Conservation (phyloP, 2,888 invertebrate genomes). For the Alentia gelatinosa region DNA sequence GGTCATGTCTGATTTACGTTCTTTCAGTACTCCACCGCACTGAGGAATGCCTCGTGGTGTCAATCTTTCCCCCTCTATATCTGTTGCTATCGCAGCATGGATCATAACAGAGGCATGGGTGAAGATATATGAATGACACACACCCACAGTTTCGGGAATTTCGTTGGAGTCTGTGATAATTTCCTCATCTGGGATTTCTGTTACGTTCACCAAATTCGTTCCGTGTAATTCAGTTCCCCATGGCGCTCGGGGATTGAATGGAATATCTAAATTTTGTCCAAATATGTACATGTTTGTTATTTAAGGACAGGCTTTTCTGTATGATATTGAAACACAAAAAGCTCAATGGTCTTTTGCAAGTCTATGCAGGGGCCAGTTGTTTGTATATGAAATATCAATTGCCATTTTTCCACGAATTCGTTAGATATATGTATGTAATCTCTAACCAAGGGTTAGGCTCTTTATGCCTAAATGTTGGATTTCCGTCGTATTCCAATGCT, state of each 20-base stretch:
- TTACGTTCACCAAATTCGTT: no score
- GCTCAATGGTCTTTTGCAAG: conserved; percentile 47
- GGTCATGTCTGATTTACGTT: no score
- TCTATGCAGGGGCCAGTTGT: conserved; percentile 31
- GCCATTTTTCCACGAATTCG: not conserved
- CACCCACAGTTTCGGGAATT: not conserved
- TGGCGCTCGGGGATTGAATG: no score
- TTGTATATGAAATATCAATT: conserved; percentile 10
- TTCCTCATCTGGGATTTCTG: not conserved
- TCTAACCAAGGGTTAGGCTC: not conserved
- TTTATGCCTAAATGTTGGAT: not conserved
- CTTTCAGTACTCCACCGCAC: no score
- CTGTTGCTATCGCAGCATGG: not conserved
- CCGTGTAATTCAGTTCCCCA: no score
- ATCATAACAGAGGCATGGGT: no score
- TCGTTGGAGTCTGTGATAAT: not conserved
- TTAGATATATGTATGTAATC: not conserved
- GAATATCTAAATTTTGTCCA: not conserved
- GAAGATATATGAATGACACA: no score
- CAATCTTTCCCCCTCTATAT: no score
- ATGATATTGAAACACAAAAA: not conserved
- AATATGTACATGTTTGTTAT: not conserved
- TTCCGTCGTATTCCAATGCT: conserved; percentile 33
- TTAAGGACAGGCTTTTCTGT: not conserved
- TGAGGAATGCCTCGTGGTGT: no score